A percentile compares a stretch with the other conserved stretches of the same genome.
phyloP scores from a whole-genome alignment of 2,113 vertebrate genomes.

The Pao palembangensis region DNA sequence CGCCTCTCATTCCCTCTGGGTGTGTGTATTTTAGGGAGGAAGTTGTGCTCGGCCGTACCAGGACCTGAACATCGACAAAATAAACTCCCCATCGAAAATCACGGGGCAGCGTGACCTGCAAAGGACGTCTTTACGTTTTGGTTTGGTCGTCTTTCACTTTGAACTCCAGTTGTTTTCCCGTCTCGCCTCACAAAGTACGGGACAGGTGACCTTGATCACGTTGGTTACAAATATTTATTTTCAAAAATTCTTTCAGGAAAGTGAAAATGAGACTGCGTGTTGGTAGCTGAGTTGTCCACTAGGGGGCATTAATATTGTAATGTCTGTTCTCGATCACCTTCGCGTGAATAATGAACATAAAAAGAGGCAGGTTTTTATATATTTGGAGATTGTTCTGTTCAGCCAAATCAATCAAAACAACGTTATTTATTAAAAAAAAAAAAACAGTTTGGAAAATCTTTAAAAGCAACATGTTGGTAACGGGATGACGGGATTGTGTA shows the following conservation, averaged over 20 bases:
- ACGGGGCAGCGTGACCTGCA: conserved; percentile 34
- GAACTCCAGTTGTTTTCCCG: background rate
- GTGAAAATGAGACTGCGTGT: too few relatives aligned
- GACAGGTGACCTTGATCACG: background rate
- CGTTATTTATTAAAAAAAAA: background rate
- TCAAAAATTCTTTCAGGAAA: too few relatives aligned
- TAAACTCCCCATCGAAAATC: conserved; percentile 28
- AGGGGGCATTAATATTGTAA: too few relatives aligned
- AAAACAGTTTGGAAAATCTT: too few relatives aligned
- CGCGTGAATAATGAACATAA: too few relatives aligned
- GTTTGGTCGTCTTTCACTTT: background rate
- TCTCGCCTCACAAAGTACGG: background rate
- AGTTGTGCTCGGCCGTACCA: conserved; percentile 64
- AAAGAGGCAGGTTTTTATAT: too few relatives aligned
- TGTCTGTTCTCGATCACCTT: too few relatives aligned
- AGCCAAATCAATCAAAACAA: too few relatives aligned
- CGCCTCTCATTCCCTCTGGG: conserved; percentile 5
- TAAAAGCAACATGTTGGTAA: too few relatives aligned
- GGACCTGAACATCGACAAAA: conserved; percentile 51
- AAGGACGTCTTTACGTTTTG: conserved; percentile 7
- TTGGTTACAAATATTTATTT: background rate
- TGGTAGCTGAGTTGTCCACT: too few relatives aligned
- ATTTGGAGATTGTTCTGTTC: too few relatives aligned
- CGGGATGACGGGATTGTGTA: too few relatives aligned
- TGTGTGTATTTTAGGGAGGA: conserved; percentile 13